These are phyloP conservation scores for Papilio aristodemus DNA, from an alignment of 1,140 invertebrate genomes.

Conservation along the genomic window DNA sequence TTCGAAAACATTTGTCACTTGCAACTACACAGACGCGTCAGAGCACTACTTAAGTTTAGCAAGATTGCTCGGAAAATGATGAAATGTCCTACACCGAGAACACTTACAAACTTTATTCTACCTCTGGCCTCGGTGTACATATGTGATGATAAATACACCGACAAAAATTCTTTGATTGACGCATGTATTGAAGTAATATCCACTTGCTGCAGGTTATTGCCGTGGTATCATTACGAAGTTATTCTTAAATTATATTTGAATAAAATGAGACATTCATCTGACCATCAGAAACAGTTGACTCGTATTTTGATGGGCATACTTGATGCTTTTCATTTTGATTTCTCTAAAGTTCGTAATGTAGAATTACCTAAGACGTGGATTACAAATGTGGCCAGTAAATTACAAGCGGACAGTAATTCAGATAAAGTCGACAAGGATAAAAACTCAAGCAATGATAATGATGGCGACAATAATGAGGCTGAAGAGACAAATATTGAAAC, in stretches of 20 bases:
- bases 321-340: slow-evolving; percentile 96
- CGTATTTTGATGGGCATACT: slow-evolving; percentile 91
- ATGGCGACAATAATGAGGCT: slow-evolving; percentile 37
- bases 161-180: slow-evolving; percentile 91
- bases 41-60: slow-evolving; percentile 88
- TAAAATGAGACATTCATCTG: slow-evolving; percentile 85
- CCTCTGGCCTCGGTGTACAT: slow-evolving; percentile 91
- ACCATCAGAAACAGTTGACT: slow-evolving; percentile 91
- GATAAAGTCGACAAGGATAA: slow-evolving; percentile 20
- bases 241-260: slow-evolving; percentile 90
- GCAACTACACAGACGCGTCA: slow-evolving; percentile 89
- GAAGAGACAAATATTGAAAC: slow-evolving; percentile 53
- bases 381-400: slow-evolving; percentile 43
- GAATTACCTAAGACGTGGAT: slow-evolving; percentile 64
- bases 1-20: slow-evolving; percentile 96
- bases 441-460: slow-evolving; percentile 42
- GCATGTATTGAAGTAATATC: slow-evolving; percentile 89
- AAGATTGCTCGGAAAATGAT: slow-evolving; percentile 81
- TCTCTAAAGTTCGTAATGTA: slow-evolving; percentile 83
- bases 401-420: slow-evolving; percentile 21
- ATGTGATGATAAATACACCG: slow-evolving; percentile 87
- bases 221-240: slow-evolving; percentile 93
- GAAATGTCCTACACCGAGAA: slow-evolving; percentile 83
- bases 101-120: slow-evolving; percentile 91
- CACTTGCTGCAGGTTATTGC: slow-evolving; percentile 87